Percentiles rank a stretch among this genome's conserved stretches.
Conservation (phyloP, 2,797 vertebrate species). For the Sebastes elongatus region DNA sequence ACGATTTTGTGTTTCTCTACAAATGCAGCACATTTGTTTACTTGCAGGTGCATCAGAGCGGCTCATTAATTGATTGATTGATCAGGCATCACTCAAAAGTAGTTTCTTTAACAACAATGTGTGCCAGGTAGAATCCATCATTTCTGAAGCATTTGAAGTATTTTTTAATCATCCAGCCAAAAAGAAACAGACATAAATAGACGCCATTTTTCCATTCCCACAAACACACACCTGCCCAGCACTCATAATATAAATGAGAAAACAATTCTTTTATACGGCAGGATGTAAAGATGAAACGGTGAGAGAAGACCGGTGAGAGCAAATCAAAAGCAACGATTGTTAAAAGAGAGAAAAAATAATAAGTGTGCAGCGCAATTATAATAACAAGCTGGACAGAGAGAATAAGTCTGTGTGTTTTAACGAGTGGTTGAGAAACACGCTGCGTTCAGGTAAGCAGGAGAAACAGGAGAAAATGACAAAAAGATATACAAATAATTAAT, state of each 20-base stretch:
- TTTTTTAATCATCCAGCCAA: slow-evolving; percentile 15
- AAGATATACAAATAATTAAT: neutral
- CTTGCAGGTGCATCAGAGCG: neutral
- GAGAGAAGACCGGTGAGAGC: neutral
- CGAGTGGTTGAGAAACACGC: neutral
- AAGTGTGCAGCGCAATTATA: neutral
- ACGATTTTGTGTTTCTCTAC: neutral
- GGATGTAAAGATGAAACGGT: neutral
- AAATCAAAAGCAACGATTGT: neutral
- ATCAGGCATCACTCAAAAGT: slow-evolving; percentile 29
- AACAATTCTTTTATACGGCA: neutral
- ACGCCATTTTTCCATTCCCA: neutral
- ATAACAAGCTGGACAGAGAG: neutral
- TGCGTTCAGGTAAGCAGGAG: neutral
- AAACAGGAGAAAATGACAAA: neutral
- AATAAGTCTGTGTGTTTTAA: neutral
- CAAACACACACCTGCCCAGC: neutral
- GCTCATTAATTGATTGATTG: slow-evolving; percentile 34
- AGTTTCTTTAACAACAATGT: slow-evolving; percentile 7
- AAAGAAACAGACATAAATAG: slow-evolving; percentile 12
- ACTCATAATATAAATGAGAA: neutral
- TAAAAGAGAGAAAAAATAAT: neutral
- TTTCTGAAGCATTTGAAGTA: slow-evolving; percentile 4
- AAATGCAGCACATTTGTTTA: slow-evolving; percentile 5
- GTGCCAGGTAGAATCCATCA: neutral